Evolutionary conservation across 1,140 invertebrate species (phyloP).

Genomic region (Zaprionus camerounensis): DNA sequence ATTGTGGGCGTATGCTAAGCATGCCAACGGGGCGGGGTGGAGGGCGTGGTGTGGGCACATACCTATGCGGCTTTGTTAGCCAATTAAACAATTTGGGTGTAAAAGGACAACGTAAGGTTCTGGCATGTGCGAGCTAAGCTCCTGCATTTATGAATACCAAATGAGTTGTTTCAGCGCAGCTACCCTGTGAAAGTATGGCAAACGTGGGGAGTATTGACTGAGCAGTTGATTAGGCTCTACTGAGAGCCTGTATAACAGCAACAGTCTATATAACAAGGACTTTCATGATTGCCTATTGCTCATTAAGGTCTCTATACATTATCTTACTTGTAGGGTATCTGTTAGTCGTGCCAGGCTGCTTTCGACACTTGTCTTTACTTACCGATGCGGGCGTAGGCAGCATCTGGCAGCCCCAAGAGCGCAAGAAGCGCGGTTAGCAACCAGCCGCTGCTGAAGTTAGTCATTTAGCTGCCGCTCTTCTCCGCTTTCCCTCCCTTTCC

Average conservation of each 20-base stretch:
- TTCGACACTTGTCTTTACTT: conserved; percentile 52
- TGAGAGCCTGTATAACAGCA: no score
- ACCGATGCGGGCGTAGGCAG: conserved; percentile 74
- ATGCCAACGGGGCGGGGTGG: neutral
- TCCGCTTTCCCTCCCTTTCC: neutral
- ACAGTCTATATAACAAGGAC: neutral
- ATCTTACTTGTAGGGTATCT: conserved; percentile 5
- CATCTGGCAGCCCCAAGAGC: conserved; percentile 49
- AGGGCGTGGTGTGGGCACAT: neutral
- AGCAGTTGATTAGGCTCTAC: no score
- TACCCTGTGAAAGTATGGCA: conserved; percentile 14
- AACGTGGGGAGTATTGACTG: neutral
- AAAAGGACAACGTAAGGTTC: conserved; percentile 52
- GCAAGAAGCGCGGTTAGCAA: conserved; percentile 55
- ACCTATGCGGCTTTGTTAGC: conserved; percentile 59
- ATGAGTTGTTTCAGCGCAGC: conserved; percentile 49
- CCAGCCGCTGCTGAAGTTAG: conserved; percentile 56
- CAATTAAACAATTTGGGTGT: conserved; percentile 81
- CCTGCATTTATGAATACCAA: conserved; percentile 79
- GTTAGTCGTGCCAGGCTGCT: neutral
- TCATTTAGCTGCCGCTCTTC: conserved; percentile 48
- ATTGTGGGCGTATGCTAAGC: conserved; percentile 19
- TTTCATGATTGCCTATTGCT: no score
- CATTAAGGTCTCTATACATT: no score
- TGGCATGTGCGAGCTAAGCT: conserved; percentile 49